These are phyloP conservation scores for Macrotus californicus DNA, from an alignment of 2,113 vertebrate species.

Conservation along the genomic window DNA sequence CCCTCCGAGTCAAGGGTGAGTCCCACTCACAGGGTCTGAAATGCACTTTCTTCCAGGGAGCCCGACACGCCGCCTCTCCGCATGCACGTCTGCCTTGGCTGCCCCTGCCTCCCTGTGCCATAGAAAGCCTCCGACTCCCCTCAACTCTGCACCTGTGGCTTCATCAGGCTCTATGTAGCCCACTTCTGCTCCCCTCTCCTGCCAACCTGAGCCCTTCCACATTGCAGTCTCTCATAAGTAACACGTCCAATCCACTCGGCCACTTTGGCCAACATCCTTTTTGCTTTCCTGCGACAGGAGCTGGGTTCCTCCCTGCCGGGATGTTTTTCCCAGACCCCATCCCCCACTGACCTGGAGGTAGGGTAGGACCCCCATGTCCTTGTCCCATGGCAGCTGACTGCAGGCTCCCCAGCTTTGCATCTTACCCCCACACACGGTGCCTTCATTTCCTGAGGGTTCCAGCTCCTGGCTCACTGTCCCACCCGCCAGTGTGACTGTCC, in stretches of 20 bases:
- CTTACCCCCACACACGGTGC: accelerated
- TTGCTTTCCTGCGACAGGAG: neutral
- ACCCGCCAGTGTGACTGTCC: neutral
- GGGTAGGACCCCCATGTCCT: neutral
- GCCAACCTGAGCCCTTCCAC: neutral
- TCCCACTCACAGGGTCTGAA: neutral
- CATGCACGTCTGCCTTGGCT: neutral
- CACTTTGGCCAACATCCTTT: neutral
- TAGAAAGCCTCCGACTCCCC: neutral
- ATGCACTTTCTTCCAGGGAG: neutral
- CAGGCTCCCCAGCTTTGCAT: neutral
- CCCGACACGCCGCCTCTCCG: neutral
- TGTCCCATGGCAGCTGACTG: neutral
- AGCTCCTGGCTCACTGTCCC: neutral
- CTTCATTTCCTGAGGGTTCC: neutral
- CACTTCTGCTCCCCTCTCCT: neutral
- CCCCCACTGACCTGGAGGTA: neutral
- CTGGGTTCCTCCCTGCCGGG: neutral
- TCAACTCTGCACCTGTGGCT: neutral
- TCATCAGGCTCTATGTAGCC: accelerated
- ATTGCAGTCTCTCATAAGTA: neutral
- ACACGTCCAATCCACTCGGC: neutral
- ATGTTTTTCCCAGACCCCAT: neutral
- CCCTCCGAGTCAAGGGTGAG: neutral
- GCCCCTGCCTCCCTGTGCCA: neutral